Base-by-base conservation (phyloP, 1,140 invertebrate genomes). In the Temnothorax curvispinosus region DNA sequence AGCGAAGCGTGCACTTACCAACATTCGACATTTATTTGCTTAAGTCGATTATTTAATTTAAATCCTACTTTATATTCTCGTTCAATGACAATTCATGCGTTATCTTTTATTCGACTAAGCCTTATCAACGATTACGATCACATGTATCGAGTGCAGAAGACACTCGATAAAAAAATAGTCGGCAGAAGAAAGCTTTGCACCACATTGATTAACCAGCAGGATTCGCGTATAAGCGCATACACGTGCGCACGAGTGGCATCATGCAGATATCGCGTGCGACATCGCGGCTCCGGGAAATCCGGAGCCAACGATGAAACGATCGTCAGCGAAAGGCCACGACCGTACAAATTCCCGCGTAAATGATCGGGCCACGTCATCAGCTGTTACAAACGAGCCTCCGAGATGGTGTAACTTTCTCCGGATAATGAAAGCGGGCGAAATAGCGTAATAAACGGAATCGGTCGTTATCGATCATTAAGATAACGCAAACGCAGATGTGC, bases 61-160 rank as follows among this genome's bases (percentile, higher is more conserved):
- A 27, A 4, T 41, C 11, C 4, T 13, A 27, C 13, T 69, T 47
- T 50, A 32, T 50, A 69, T 69, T 27, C 2, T n/a, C 41, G 41
- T 65, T 27, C 38, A 64, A 0, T 13, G 27, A 64, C 15, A 41
- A 32, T 65, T 41, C 7, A 11, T 7, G 13, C 1, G 15, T 74
- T 71, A 71, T 71, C 69, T 71, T 35, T n/a, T n/a, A 56, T 74
- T 74, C 7, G 50, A 56, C 38, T 15, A 75, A 75, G 1, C 11
- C 18, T 74, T 7, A 72, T 35, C 38, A 27, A 69, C 5, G 71
- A 21, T 58, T 32, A 71, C 11, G 5, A 58, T 75, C 35, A 6
- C 38, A 47, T 1, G 18, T 2, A 18, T 56, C 11, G 2, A 35
- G 3, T 6, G 38, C 2, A 21, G 13, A 27, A 50, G 0, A 8